phyloP scores from a whole-genome alignment of 2,797 vertebrate genomes.

The Enteromius afrohamiltoni region DNA sequence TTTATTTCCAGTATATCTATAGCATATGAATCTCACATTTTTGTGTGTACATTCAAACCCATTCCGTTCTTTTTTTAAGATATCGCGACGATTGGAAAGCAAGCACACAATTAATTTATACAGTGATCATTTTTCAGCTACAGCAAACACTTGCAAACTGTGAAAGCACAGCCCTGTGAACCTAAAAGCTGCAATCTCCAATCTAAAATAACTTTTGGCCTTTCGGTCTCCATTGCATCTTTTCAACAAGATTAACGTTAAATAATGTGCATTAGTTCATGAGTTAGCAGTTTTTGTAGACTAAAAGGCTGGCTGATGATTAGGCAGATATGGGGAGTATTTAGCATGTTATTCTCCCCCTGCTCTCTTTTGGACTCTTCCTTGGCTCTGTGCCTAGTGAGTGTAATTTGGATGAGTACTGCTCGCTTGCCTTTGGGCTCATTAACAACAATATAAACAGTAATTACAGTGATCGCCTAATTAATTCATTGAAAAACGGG shows the following conservation, averaged over 20 bases:
- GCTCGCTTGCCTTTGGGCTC: conserved; percentile 84
- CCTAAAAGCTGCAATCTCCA: neutral
- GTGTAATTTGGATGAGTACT: conserved; percentile 84
- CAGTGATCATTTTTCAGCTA: neutral
- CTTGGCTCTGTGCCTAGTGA: conserved; percentile 80
- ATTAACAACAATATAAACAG: conserved; percentile 87
- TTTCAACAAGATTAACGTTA: neutral
- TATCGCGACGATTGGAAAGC: neutral
- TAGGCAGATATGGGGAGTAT: conserved; percentile 58
- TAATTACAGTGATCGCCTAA: conserved; percentile 86
- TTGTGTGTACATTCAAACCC: neutral
- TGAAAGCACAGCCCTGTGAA: neutral
- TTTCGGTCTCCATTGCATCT: conserved; percentile 13
- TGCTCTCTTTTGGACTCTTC: conserved; percentile 72
- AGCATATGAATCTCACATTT: neutral
- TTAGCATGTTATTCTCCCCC: conserved; percentile 63
- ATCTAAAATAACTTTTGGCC: neutral
- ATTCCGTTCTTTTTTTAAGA: neutral
- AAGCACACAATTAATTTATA: neutral
- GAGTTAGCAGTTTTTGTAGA: conserved; percentile 33
- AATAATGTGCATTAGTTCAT: conserved; percentile 33
- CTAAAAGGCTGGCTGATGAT: conserved; percentile 32
- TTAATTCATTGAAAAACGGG: conserved; percentile 79
- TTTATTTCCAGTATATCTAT: neutral
- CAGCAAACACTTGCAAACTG: neutral